These are phyloP conservation scores for Oscheius sp. DNA, from an alignment of 1,140 invertebrate species.

Conservation along the genomic window DNA sequence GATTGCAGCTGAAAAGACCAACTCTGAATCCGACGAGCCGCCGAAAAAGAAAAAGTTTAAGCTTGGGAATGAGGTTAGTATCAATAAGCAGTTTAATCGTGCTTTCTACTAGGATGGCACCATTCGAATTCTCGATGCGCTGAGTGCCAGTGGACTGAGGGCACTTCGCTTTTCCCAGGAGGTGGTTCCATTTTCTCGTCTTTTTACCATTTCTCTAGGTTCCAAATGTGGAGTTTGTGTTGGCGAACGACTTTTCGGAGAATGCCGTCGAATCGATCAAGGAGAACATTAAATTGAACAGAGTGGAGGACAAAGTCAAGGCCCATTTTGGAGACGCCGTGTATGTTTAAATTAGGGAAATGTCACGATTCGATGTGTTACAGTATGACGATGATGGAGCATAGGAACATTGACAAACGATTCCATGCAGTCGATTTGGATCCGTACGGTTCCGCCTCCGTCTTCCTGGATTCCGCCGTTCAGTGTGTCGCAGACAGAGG, in stretches of 20 bases:
- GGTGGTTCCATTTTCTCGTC: conserved; percentile 63
- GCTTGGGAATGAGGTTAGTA: conserved; percentile 1
- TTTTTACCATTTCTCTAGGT: conserved; percentile 14
- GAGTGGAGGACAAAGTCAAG: conserved; percentile 73
- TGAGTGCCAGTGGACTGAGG: conserved; percentile 88
- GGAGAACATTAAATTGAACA: conserved; percentile 77
- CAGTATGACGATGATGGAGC: conserved; percentile 74
- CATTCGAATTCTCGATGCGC: conserved; percentile 77
- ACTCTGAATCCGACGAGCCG: conserved; percentile 29
- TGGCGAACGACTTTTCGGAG: conserved; percentile 90
- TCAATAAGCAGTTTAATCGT: neutral
- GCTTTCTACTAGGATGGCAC: conserved; percentile 18
- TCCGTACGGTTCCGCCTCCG: conserved; percentile 85
- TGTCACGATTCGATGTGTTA: neutral
- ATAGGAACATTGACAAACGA: conserved; percentile 68
- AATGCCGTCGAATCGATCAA: conserved; percentile 82
- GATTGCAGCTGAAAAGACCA: conserved; percentile 3
- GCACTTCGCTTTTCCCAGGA: conserved; percentile 95
- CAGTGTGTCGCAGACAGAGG: conserved; percentile 63
- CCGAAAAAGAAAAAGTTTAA: conserved; percentile 37
- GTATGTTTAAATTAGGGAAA: conserved; percentile 64
- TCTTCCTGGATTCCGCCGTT: conserved; percentile 86
- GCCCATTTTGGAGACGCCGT: conserved; percentile 77
- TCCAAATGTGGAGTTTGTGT: conserved; percentile 72
- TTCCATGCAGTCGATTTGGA: conserved; percentile 92